phyloP scores from a whole-genome alignment of 2,888 invertebrate genomes.

The Lasioglossum zephyrum region DNA sequence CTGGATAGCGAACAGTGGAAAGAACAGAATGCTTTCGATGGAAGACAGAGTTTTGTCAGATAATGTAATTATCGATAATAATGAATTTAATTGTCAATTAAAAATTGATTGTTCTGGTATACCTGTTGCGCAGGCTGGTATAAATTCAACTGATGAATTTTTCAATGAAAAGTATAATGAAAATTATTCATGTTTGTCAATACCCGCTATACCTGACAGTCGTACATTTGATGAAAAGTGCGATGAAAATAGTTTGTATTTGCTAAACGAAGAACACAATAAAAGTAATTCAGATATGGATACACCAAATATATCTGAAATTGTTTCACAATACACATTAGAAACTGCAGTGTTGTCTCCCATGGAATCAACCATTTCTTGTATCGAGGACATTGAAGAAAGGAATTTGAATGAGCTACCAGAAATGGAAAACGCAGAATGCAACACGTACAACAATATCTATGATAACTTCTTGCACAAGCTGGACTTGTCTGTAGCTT shows the following conservation, averaged over 20 bases:
- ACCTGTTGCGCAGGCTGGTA: background rate
- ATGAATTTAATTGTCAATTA: background rate
- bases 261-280: background rate
- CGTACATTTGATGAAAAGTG: background rate
- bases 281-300: background rate
- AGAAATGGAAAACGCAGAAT: background rate
- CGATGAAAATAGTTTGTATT: background rate
- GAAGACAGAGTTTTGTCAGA: slow-evolving; percentile 15
- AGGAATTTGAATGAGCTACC: background rate
- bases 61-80: background rate
- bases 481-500: background rate
- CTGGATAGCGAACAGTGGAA: background rate
- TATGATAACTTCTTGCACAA: background rate
- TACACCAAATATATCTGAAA: background rate
- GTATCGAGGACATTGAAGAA: background rate
- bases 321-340: background rate
- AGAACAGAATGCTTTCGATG: no score
- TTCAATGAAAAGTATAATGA: background rate
- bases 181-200: background rate
- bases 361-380: background rate
- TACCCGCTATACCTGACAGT: background rate
- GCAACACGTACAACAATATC: background rate
- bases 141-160: background rate
- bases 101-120: background rate
- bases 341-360: slow-evolving; percentile 8